A percentile compares a stretch with the other conserved stretches of the same genome.
These are phyloP conservation scores for Drosophila equinoxialis DNA, from an alignment of 1,140 invertebrate species.

Conservation along the genomic window DNA sequence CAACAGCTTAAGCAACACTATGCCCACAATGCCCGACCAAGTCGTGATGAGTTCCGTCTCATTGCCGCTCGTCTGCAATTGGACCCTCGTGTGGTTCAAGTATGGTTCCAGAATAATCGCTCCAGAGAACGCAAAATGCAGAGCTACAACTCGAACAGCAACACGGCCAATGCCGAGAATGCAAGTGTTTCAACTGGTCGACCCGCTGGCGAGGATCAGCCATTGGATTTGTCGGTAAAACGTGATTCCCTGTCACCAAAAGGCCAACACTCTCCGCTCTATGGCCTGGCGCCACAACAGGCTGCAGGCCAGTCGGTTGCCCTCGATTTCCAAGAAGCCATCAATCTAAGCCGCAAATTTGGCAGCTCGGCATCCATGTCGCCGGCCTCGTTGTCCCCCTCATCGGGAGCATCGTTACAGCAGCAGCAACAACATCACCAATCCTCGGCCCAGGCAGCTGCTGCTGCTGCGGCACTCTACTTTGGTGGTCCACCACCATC, in stretches of 20 bases:
- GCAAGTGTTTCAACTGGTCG: conserved; percentile 38
- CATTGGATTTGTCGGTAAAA: conserved; percentile 94
- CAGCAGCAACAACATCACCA: conserved; percentile 32
- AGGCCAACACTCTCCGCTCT: conserved; percentile 85
- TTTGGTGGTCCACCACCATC: conserved; percentile 58
- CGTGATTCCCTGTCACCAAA: conserved; percentile 84
- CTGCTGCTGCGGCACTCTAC: conserved; percentile 66
- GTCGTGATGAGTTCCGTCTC: conserved; percentile 94
- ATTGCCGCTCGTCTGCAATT: conserved; percentile 95
- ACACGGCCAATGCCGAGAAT: conserved; percentile 9
- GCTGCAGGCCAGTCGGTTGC: conserved; percentile 25
- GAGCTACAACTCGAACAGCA: conserved; percentile 42
- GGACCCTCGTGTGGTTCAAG: conserved; percentile 96
- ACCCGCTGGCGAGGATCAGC: conserved; percentile 87
- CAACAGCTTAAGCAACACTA: conserved; percentile 94
- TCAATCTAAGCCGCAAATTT: conserved; percentile 88
- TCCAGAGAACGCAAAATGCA: conserved; percentile 93
- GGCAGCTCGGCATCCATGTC: conserved; percentile 83
- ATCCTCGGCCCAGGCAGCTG: conserved; percentile 47
- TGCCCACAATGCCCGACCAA: conserved; percentile 94
- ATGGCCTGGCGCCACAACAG: conserved; percentile 82
- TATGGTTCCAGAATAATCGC: conserved; percentile 99
- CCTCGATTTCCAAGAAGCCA: conserved; percentile 85
- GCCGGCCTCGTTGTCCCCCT: conserved; percentile 64
- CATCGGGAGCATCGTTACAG: conserved; percentile 84